These are phyloP conservation scores for Simalia tracyae DNA, from an alignment of 2,797 vertebrate species.

Conservation along the genomic window DNA sequence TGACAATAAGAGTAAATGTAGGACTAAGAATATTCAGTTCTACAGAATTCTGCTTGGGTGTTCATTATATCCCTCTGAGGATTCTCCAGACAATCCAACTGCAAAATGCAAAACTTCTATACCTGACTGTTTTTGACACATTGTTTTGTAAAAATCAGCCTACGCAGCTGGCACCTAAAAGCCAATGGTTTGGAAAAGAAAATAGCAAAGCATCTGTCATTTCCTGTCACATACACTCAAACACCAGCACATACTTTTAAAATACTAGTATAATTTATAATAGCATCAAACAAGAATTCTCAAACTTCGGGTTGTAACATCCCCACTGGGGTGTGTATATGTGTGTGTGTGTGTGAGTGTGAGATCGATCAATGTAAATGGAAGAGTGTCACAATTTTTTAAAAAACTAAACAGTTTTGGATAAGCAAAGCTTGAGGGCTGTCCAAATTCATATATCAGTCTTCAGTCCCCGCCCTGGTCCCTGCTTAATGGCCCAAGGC, in stretches of 20 bases:
- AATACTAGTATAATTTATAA: background rate
- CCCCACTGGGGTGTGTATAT: background rate
- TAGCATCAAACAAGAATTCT: background rate
- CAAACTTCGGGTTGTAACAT: background rate
- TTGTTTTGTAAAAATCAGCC: background rate
- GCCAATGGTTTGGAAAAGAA: background rate
- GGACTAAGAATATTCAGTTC: background rate
- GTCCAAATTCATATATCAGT: background rate
- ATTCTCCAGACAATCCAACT: background rate
- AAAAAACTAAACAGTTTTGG: background rate
- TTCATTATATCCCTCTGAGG: background rate
- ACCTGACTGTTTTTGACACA: background rate
- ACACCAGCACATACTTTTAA: background rate
- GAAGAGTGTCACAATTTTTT: background rate
- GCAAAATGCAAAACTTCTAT: background rate
- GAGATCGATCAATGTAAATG: background rate
- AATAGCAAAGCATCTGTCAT: background rate
- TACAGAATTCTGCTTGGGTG: background rate
- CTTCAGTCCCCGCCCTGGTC: background rate
- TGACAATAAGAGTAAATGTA: background rate
- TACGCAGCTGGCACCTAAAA: background rate
- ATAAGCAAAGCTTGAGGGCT: background rate
- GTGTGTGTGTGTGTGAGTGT: too few species aligned
- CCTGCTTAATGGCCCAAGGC: background rate
- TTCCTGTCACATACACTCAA: background rate